A percentile compares a stretch with the other conserved stretches of the same genome.
Conservation (phyloP, 2,888 invertebrate genomes). For the Leucophenga maculata region DNA sequence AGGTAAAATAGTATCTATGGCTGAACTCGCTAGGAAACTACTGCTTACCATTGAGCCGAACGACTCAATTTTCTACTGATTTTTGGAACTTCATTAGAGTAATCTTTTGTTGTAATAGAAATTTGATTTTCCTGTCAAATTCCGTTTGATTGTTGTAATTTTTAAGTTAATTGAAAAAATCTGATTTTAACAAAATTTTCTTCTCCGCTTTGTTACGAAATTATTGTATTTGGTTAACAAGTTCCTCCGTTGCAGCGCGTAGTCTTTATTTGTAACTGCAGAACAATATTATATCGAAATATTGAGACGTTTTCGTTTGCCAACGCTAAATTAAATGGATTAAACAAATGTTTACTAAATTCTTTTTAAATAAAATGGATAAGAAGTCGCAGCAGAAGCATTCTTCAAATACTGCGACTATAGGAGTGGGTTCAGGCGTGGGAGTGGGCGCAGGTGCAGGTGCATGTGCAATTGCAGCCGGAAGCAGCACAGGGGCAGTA, state of each 20-base stretch:
- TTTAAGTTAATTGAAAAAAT: conserved; percentile 44
- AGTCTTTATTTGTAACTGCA: conserved; percentile 25
- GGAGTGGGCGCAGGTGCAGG: conserved; percentile 5
- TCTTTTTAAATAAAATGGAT: conserved; percentile 50
- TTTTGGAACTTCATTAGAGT: too few species aligned
- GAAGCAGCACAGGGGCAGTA: conserved; percentile 8
- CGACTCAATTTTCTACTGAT: too few species aligned
- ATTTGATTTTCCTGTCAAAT: too few species aligned
- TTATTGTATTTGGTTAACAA: conserved; percentile 53
- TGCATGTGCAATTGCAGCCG: background rate
- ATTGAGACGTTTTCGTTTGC: background rate
- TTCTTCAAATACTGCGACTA: background rate
- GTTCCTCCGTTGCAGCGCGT: conserved; percentile 29
- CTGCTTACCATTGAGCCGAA: too few species aligned
- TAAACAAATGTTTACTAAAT: conserved; percentile 44
- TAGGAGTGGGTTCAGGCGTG: background rate
- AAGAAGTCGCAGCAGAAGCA: conserved; percentile 40
- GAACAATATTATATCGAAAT: background rate
- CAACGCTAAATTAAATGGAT: conserved; percentile 44
- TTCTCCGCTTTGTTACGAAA: conserved; percentile 48
- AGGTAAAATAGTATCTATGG: too few species aligned
- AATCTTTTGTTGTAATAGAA: too few species aligned
- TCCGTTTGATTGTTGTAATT: background rate
- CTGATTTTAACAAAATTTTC: conserved; percentile 39
- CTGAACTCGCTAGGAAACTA: too few species aligned